A percentile compares a stretch with the other conserved stretches of the same genome.
phyloP scores from a whole-genome alignment of 2,113 vertebrate genomes.

The Tragulus kanchil region DNA sequence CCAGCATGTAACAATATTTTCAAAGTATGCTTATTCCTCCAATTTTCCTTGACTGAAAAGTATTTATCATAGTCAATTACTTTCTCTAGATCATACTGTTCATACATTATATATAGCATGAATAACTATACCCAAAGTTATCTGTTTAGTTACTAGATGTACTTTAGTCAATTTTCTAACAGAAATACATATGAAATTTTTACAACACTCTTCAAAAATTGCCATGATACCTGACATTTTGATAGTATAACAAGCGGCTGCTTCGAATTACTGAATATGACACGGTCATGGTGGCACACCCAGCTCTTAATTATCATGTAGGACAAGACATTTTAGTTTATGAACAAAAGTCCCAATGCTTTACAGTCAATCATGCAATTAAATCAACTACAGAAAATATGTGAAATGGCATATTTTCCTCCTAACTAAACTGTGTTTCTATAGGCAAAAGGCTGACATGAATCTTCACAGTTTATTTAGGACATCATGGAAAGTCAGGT shows the following conservation, averaged over 20 bases:
- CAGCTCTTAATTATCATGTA: neutral
- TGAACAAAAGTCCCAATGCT: slow-evolving; percentile 17
- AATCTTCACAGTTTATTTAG: neutral
- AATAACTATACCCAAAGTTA: neutral
- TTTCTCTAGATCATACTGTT: slow-evolving; percentile 60
- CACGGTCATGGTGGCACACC: neutral
- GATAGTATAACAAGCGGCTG: slow-evolving; percentile 45
- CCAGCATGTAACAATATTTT: neutral
- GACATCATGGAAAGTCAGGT: slow-evolving; percentile 19
- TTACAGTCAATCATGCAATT: slow-evolving; percentile 19
- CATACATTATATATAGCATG: neutral
- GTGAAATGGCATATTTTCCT: neutral
- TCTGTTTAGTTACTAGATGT: slow-evolving; percentile 44
- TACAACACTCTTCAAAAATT: neutral
- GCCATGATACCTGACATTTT: slow-evolving; percentile 46
- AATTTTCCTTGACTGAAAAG: slow-evolving; percentile 29
- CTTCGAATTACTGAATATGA: slow-evolving; percentile 68
- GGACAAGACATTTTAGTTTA: slow-evolving; percentile 36
- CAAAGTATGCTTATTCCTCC: neutral
- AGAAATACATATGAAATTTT: slow-evolving; percentile 68
- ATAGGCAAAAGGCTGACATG: neutral
- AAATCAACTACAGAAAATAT: slow-evolving; percentile 25
- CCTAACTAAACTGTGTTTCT: neutral
- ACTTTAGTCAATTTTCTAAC: slow-evolving; percentile 66
- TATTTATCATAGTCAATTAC: neutral